Conservation (phyloP, 2,113 vertebrate species). For the Vulpes lagopus region DNA sequence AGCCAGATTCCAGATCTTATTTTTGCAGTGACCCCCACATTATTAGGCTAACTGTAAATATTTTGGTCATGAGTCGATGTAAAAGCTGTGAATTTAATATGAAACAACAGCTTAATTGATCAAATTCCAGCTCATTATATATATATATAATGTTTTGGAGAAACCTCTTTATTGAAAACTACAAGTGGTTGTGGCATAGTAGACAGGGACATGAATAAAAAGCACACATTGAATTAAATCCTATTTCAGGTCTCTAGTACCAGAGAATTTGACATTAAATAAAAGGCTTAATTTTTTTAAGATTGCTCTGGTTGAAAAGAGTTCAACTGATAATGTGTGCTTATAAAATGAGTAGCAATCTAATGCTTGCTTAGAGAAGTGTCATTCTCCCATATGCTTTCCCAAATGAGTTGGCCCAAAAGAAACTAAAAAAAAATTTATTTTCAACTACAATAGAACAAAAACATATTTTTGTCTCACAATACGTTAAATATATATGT, state of each 20-base stretch:
- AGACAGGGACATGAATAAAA: background rate
- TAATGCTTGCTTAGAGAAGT: conserved; percentile 29
- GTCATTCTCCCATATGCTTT: conserved; percentile 4
- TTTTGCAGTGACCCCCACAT: background rate
- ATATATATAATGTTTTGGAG: background rate
- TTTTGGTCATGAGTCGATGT: background rate
- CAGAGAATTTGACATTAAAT: conserved; percentile 45
- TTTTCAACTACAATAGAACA: conserved; percentile 30
- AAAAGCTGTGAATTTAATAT: background rate
- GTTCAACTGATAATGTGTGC: background rate
- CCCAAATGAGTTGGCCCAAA: background rate
- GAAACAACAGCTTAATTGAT: background rate
- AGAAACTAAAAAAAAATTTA: background rate
- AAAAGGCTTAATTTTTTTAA: conserved; percentile 32
- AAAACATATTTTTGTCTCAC: background rate
- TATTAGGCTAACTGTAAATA: background rate
- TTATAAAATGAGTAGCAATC: conserved; percentile 19
- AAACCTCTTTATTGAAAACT: background rate
- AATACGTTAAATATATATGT: background rate
- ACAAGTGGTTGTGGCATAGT: fast-evolving
- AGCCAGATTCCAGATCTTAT: background rate
- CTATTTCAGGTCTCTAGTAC: background rate
- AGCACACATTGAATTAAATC: conserved; percentile 27
- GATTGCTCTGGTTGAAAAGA: conserved; percentile 25
- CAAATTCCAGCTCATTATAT: background rate